Conservation (phyloP, 2,113 vertebrate genomes). For the Panthera leo region DNA sequence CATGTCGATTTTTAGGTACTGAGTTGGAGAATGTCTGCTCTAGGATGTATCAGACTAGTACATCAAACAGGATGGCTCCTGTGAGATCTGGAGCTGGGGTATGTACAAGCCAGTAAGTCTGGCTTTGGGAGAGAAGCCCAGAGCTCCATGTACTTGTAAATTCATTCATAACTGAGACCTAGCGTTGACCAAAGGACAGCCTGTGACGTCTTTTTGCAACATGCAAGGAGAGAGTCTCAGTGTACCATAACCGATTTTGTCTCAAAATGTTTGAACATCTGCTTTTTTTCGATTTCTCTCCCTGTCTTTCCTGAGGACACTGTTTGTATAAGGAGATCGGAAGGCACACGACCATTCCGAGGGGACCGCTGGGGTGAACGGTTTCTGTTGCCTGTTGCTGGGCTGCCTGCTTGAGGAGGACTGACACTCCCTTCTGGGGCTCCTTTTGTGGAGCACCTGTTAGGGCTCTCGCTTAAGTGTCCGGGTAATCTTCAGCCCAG, state of each 20-base stretch:
- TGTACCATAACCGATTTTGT: neutral
- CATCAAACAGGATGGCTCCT: neutral
- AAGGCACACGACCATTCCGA: neutral
- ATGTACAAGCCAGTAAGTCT: neutral
- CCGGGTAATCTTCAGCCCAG: neutral
- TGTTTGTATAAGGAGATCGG: neutral
- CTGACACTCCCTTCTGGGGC: neutral
- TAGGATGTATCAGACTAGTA: neutral
- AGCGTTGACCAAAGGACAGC: neutral
- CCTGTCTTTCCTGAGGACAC: neutral
- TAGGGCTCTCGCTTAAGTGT: neutral
- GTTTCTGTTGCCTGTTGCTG: neutral
- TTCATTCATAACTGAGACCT: neutral
- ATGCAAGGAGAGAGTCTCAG: neutral
- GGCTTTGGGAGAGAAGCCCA: neutral
- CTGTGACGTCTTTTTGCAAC: neutral
- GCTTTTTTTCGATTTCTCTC: neutral
- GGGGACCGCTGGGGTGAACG: neutral
- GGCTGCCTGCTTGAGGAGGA: neutral
- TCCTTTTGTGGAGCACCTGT: neutral
- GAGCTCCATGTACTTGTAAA: neutral
- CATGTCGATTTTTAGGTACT: neutral
- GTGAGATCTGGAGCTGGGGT: neutral
- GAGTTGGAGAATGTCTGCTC: neutral
- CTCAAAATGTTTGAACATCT: neutral